These are phyloP conservation scores for Griposia aprilina DNA, from an alignment of 2,888 invertebrate species.

Conservation along the genomic window DNA sequence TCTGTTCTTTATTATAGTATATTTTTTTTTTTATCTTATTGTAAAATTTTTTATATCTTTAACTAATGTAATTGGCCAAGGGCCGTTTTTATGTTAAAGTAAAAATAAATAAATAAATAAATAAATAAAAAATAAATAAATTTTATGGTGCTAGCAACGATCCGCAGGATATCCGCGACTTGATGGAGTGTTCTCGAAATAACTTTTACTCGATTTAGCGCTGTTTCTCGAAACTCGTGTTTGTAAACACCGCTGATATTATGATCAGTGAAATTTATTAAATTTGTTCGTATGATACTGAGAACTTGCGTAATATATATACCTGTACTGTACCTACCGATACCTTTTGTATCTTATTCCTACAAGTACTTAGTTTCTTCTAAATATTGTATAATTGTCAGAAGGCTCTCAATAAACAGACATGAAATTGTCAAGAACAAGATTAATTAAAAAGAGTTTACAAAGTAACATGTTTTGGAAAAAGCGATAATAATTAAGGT, in stretches of 20 bases:
- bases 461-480: neutral
- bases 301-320: conserved; percentile 1
- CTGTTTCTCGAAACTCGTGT: conserved; percentile 35
- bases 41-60: too few species aligned
- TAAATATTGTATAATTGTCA: neutral
- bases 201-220: conserved; percentile 61
- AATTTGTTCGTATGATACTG: conserved; percentile 8
- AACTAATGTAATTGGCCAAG: too few species aligned
- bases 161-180: conserved; percentile 70
- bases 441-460: neutral
- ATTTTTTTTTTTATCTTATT: too few species aligned
- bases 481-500: neutral
- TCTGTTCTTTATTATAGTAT: too few species aligned
- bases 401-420: neutral
- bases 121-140: too few species aligned
- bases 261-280: conserved; percentile 20
- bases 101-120: too few species aligned
- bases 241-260: conserved; percentile 45
- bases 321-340: too few species aligned
- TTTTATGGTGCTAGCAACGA: conserved; percentile 68
- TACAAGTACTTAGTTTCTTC: neutral
- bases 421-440: neutral
- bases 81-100: too few species aligned
- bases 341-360: neutral
- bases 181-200: conserved; percentile 73